These are phyloP conservation scores for Odontocolon sp. DNA, from an alignment of 2,888 invertebrate genomes.

Conservation along the genomic window DNA sequence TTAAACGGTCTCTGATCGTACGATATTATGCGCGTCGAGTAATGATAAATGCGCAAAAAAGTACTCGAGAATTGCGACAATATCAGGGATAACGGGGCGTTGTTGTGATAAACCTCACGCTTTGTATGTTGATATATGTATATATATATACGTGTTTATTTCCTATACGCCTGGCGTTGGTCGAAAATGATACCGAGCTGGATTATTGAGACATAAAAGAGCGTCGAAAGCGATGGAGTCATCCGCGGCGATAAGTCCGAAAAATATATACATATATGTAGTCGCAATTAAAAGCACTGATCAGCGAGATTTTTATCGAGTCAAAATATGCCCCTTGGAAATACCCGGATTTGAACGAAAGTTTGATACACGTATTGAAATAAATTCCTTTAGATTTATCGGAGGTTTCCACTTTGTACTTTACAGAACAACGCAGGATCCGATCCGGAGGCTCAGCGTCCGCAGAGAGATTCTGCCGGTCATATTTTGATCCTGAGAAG, in stretches of 20 bases:
- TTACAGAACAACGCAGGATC: constrained; percentile 74
- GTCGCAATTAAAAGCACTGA: no score
- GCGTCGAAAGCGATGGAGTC: no score
- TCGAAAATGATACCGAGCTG: constrained; percentile 1
- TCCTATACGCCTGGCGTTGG: neutral
- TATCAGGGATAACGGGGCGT: constrained; percentile 47
- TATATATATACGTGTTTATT: constrained; percentile 7
- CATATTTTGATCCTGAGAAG: constrained; percentile 77
- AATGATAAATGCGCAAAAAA: neutral
- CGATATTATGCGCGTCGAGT: neutral
- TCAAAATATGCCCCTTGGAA: no score
- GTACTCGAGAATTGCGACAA: neutral
- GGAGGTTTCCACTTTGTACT: constrained; percentile 60
- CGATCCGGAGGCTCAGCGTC: constrained; percentile 81
- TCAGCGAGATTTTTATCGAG: no score
- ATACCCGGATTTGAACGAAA: no score
- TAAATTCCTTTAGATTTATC: constrained; percentile 7
- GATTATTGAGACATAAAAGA: neutral
- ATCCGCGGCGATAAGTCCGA: neutral
- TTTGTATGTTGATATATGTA: neutral
- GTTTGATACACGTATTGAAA: no score
- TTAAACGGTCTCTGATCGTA: neutral
- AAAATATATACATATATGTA: neutral
- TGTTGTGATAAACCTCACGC: constrained; percentile 39
- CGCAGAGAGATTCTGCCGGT: constrained; percentile 68